These are phyloP conservation scores for Camponotus floridanus DNA, from an alignment of 1,140 invertebrate species.

Conservation along the genomic window DNA sequence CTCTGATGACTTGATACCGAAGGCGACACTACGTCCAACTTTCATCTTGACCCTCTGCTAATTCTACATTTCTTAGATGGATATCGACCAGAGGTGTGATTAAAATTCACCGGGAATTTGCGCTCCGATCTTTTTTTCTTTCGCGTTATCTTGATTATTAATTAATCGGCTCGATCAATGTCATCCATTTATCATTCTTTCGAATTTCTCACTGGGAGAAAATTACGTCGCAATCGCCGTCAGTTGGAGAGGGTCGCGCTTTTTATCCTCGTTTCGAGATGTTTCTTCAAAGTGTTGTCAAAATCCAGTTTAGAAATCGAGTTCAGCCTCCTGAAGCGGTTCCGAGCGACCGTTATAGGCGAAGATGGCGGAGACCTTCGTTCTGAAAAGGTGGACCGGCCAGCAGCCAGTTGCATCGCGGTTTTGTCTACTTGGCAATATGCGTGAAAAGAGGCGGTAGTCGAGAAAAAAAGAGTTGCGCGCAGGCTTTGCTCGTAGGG, in stretches of 20 bases:
- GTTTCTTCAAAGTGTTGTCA: conserved; percentile 71
- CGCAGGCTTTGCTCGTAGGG: conserved; percentile 14
- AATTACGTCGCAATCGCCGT: background rate
- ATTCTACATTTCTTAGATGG: conserved; percentile 16
- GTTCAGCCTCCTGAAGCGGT: conserved; percentile 84
- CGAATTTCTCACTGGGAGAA: conserved; percentile 27
- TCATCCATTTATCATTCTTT: background rate
- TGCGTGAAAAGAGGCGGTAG: conserved; percentile 56
- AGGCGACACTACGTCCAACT: conserved; percentile 60
- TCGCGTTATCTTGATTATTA: background rate
- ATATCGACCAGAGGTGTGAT: background rate
- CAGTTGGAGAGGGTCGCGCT: background rate
- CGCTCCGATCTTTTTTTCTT: background rate
- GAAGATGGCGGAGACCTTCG: conserved; percentile 40
- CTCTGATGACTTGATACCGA: conserved; percentile 69
- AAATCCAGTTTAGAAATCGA: conserved; percentile 85
- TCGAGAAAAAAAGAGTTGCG: conserved; percentile 61
- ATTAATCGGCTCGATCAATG: background rate
- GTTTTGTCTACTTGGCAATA: conserved; percentile 69
- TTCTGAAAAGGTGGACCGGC: conserved; percentile 37
- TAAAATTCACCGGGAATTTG: background rate
- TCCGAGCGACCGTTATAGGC: conserved; percentile 79
- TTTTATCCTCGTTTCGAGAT: conserved; percentile 51
- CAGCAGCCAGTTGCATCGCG: conserved; percentile 65
- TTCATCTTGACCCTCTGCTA: conserved; percentile 25